Conservation (phyloP, 2,797 vertebrate species). For the Tinamus major region DNA sequence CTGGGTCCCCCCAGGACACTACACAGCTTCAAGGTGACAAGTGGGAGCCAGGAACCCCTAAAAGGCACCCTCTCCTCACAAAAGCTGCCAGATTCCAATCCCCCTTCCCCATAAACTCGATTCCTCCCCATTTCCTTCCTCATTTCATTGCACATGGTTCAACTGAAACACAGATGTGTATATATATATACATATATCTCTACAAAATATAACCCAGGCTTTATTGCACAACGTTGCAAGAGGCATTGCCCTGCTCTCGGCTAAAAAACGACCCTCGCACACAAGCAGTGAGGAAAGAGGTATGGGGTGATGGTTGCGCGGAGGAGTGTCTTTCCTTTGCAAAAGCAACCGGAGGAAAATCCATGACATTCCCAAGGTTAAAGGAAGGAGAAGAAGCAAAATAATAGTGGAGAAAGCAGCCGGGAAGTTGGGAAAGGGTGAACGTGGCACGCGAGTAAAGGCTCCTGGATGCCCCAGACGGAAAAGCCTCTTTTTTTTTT, state of each 20-base stretch:
- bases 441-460: background rate
- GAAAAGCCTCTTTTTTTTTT: background rate
- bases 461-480: slow-evolving; percentile 27
- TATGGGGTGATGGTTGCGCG: background rate
- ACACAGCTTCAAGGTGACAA: background rate
- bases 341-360: background rate
- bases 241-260: background rate
- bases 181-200: too few relatives aligned
- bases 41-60: background rate
- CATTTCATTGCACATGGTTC: background rate
- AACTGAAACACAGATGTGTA: background rate
- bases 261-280: background rate
- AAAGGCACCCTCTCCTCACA: too few relatives aligned
- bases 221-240: slow-evolving; percentile 49
- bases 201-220: background rate
- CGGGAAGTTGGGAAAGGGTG: background rate
- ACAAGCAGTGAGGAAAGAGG: background rate
- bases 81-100: background rate
- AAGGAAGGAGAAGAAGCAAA: too few relatives aligned
- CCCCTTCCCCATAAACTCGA: background rate
- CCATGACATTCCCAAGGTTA: background rate
- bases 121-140: background rate
- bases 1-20: background rate
- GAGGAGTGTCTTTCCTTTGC: background rate
- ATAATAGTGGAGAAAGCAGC: background rate